phyloP scores from a whole-genome alignment of 2,797 vertebrate genomes.

The Diglossa cyanea region DNA sequence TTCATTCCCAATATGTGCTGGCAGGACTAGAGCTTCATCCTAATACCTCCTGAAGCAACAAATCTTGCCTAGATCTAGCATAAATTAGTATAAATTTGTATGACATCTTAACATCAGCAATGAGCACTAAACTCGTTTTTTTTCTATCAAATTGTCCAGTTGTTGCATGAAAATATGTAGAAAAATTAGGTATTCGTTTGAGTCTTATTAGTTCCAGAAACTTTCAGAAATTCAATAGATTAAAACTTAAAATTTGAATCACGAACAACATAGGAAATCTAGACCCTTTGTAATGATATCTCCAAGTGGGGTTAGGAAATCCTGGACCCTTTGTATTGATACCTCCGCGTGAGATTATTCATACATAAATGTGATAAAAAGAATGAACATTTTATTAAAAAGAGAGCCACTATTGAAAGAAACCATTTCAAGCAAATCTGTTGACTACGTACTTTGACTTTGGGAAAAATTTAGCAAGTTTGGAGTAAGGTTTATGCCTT shows the following conservation, averaged over 20 bases:
- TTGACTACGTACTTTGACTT: neutral
- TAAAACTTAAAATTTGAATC: neutral
- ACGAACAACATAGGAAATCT: neutral
- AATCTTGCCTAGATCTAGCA: neutral
- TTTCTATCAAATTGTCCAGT: neutral
- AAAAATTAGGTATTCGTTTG: neutral
- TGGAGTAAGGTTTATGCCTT: neutral
- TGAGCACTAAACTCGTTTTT: neutral
- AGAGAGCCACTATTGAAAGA: neutral
- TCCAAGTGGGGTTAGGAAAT: neutral
- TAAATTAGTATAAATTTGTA: neutral
- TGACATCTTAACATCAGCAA: neutral
- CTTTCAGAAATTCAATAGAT: neutral
- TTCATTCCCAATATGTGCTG: neutral
- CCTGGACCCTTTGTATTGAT: neutral
- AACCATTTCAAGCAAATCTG: neutral
- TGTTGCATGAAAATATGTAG: neutral
- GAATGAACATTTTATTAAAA: neutral
- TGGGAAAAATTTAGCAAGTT: neutral
- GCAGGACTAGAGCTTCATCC: neutral
- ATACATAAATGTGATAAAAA: neutral
- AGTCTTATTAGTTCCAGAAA: neutral
- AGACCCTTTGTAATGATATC: neutral
- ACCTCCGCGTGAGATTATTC: neutral
- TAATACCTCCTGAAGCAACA: neutral